phyloP scores from a whole-genome alignment of 2,888 invertebrate species.

The Drosophila fulvimacula region DNA sequence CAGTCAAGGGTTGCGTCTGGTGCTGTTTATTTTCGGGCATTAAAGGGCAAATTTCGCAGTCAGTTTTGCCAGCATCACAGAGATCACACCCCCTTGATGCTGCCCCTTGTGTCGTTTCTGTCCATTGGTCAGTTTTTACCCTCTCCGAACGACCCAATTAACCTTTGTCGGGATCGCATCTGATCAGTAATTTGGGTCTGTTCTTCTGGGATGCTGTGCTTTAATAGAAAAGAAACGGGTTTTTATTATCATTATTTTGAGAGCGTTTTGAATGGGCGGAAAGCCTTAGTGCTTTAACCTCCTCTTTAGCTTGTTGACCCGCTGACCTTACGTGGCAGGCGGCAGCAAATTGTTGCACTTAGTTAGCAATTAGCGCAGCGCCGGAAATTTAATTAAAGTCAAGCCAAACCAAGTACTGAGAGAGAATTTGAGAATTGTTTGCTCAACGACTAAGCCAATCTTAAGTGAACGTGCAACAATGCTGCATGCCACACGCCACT shows the following conservation, averaged over 20 bases:
- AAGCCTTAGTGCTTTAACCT: conserved; percentile 18
- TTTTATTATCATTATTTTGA: conserved; percentile 49
- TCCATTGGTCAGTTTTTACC: conserved; percentile 44
- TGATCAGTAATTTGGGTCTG: conserved; percentile 37
- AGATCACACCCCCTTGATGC: conserved; percentile 32
- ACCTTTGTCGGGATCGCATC: conserved; percentile 47
- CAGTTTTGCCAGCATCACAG: conserved; percentile 60
- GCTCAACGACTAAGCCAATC: background rate
- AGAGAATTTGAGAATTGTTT: conserved; percentile 26
- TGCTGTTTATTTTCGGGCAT: conserved; percentile 51
- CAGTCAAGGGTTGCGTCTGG: conserved; percentile 42
- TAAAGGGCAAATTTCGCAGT: conserved; percentile 60
- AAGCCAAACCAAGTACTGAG: background rate
- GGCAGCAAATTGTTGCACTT: conserved; percentile 20
- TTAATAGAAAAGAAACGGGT: conserved; percentile 45
- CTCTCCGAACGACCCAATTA: conserved; percentile 47
- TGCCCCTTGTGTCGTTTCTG: background rate
- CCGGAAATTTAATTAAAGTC: conserved; percentile 64
- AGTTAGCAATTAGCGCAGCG: conserved; percentile 29
- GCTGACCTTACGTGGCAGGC: conserved; percentile 49
- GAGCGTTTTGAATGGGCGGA: conserved; percentile 15
- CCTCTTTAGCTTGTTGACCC: conserved; percentile 37
- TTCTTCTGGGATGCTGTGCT: conserved; percentile 54
- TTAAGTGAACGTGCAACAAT: conserved; percentile 55
- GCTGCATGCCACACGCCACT: conserved; percentile 12